Percentiles rank a stretch among this genome's conserved stretches.
phyloP scores from a whole-genome alignment of 1,140 invertebrate genomes.

The Helicorthomorpha holstii region DNA sequence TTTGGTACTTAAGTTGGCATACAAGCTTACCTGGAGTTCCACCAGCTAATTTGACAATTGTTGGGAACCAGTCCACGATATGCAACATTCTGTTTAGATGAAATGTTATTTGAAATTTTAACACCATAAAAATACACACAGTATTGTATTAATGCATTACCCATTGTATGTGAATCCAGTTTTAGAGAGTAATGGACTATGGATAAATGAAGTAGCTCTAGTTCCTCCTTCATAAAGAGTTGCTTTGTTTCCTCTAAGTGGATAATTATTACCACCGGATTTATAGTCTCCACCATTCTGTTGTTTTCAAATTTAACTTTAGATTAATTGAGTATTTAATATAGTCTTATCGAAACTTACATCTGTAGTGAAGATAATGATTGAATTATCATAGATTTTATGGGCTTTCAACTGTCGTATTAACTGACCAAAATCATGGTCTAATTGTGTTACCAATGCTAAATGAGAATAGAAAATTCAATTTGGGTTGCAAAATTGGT shows the following conservation, averaged over 20 bases:
- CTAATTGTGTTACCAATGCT: conserved; percentile 26
- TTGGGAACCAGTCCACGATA: conserved; percentile 31
- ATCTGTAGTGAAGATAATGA: conserved; percentile 28
- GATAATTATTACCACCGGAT: conserved; percentile 29
- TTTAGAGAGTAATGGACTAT: conserved; percentile 16
- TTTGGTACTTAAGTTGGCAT: neutral
- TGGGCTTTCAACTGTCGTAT: conserved; percentile 23
- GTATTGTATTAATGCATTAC: conserved; percentile 1
- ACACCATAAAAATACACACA: too few species aligned
- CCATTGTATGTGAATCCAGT: conserved; percentile 4
- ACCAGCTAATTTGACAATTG: conserved; percentile 26
- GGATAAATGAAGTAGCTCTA: conserved; percentile 22
- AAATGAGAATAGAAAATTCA: conserved; percentile 23
- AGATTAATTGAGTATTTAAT: conserved; percentile 1
- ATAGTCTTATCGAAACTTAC: conserved; percentile 12
- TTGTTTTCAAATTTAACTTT: conserved; percentile 11
- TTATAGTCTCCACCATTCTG: conserved; percentile 27
- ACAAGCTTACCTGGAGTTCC: conserved; percentile 7
- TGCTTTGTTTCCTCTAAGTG: conserved; percentile 28
- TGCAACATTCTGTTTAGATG: conserved; percentile 23
- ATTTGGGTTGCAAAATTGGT: neutral
- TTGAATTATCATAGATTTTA: conserved; percentile 30
- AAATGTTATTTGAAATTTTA: too few species aligned
- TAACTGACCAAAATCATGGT: too few species aligned
- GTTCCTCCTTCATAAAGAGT: conserved; percentile 31